Percentiles rank a stretch among this genome's conserved stretches.
Conservation (phyloP, 2,888 invertebrate genomes). For the Enchytraeus crypticus region DNA sequence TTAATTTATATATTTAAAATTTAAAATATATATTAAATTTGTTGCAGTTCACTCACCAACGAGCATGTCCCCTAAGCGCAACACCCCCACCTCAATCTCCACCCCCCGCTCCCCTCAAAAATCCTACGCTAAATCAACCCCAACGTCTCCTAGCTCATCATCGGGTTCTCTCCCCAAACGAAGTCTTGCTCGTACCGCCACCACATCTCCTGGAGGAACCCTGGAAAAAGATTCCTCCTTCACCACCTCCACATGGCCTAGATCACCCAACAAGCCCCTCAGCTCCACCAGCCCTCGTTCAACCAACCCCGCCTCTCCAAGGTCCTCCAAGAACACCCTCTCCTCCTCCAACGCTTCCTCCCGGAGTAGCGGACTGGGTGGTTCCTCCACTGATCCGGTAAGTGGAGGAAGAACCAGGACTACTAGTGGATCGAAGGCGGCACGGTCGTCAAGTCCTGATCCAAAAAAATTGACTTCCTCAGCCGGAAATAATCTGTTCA, state of each 20-base stretch:
- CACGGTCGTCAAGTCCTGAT: neutral
- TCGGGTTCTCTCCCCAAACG: slow-evolving; percentile 1
- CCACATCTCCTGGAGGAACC: neutral
- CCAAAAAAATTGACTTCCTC: neutral
- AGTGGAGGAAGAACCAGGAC: neutral
- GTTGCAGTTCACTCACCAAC: neutral
- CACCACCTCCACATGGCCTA: slow-evolving; percentile 18
- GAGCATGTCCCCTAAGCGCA: neutral
- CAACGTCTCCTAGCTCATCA: neutral
- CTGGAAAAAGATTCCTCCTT: slow-evolving; percentile 9
- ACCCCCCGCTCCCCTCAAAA: slow-evolving; percentile 3
- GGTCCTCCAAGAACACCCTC: slow-evolving; percentile 4
- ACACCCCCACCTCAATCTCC: neutral
- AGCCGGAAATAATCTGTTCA: neutral
- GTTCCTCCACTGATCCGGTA: neutral
- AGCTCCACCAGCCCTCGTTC: neutral
- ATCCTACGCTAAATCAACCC: neutral
- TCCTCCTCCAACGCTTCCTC: neutral
- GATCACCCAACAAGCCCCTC: neutral
- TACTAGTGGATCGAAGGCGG: neutral
- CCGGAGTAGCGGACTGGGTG: neutral
- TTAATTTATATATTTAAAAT: no score
- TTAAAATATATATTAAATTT: no score
- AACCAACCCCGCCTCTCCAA: neutral
- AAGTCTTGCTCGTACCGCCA: neutral